A percentile compares a stretch with the other conserved stretches of the same genome.
These are phyloP conservation scores for Spodoptera picta DNA, from an alignment of 2,888 invertebrate genomes.

Conservation along the genomic window DNA sequence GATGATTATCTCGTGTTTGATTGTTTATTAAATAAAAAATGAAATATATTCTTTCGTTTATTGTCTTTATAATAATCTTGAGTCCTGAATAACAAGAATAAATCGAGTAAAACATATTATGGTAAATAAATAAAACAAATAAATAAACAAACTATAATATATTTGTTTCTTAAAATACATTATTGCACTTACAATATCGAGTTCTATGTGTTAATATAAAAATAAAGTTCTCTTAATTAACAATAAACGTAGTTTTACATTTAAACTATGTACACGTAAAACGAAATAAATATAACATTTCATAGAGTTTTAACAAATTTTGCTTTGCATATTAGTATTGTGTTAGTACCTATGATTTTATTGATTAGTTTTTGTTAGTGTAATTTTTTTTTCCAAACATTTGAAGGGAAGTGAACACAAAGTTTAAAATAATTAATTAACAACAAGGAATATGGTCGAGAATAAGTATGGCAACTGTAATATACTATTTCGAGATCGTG, in stretches of 20 bases:
- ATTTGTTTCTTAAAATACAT: constrained; percentile 66
- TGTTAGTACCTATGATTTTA: no score
- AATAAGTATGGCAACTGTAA: constrained; percentile 45
- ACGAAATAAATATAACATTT: constrained; percentile 37
- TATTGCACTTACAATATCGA: constrained; percentile 72
- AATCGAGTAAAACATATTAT: no score
- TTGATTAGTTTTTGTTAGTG: no score
- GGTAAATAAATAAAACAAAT: constrained; percentile 29
- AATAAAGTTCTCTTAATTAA: constrained; percentile 56
- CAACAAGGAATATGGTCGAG: constrained; percentile 1
- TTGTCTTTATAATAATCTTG: no score
- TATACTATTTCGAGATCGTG: constrained; percentile 34
- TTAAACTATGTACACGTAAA: constrained; percentile 51
- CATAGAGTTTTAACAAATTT: constrained; percentile 25
- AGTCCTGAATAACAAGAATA: no score
- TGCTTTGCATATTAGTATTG: background rate
- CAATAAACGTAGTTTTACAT: constrained; percentile 42
- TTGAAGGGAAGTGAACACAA: background rate
- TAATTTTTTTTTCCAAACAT: no score
- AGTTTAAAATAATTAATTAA: constrained; percentile 14
- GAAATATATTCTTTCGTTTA: no score
- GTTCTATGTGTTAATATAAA: constrained; percentile 66
- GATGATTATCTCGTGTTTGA: no score
- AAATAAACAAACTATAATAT: constrained; percentile 68
- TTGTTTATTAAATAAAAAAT: no score